phyloP scores from a whole-genome alignment of 2,888 invertebrate genomes.

The Argyresthia albistria region DNA sequence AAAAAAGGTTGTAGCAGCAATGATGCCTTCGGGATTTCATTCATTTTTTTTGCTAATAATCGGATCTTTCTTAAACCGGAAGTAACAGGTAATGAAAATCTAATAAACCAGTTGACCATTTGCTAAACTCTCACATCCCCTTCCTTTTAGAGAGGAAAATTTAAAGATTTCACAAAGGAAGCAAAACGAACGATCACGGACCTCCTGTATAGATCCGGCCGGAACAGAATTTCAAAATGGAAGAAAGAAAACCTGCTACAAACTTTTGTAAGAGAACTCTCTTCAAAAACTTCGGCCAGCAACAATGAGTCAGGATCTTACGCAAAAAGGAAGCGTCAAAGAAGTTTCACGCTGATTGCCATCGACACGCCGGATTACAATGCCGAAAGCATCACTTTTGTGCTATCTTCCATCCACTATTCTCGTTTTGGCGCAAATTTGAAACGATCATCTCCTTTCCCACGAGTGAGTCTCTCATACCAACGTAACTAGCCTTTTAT shows the following conservation, averaged over 20 bases:
- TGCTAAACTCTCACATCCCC: too few relatives aligned
- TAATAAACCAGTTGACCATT: too few relatives aligned
- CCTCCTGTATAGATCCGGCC: too few relatives aligned
- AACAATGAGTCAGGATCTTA: too few relatives aligned
- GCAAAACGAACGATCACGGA: too few relatives aligned
- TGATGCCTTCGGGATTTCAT: too few relatives aligned
- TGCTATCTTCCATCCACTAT: slow-evolving; percentile 32
- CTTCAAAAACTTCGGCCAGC: too few relatives aligned
- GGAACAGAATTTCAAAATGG: not conserved
- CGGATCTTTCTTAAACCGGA: too few relatives aligned
- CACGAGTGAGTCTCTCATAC: slow-evolving; percentile 29
- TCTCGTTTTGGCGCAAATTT: slow-evolving; percentile 37
- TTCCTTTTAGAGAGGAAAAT: not conserved
- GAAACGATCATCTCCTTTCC: slow-evolving; percentile 37
- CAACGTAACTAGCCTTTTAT: slow-evolving; percentile 1
- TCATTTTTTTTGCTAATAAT: too few relatives aligned
- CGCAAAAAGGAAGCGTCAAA: slow-evolving; percentile 22
- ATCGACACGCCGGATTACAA: slow-evolving; percentile 19
- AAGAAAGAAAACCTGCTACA: not conserved
- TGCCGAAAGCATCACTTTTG: slow-evolving; percentile 23
- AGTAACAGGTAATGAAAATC: too few relatives aligned
- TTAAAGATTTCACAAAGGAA: not conserved
- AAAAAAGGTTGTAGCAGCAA: too few relatives aligned
- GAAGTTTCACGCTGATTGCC: slow-evolving; percentile 24
- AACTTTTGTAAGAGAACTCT: not conserved